phyloP scores from a whole-genome alignment of 2,888 invertebrate species.

The Halocaridina rubra region DNA sequence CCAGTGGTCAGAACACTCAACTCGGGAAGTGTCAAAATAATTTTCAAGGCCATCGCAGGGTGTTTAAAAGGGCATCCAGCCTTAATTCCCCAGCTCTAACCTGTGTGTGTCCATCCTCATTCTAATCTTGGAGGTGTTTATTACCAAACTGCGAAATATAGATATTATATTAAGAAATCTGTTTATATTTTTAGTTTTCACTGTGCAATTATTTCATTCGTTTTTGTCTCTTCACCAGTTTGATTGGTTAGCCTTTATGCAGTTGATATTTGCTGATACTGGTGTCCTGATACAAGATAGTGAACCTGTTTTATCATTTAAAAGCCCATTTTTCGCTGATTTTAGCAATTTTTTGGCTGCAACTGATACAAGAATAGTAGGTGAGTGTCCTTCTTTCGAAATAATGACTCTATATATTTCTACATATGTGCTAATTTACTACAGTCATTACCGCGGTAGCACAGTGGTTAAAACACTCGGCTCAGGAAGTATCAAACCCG shows the following conservation, averaged over 20 bases:
- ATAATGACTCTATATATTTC: not conserved
- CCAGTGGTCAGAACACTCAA: no score
- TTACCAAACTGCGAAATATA: not conserved
- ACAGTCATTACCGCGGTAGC: no score
- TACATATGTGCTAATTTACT: not conserved
- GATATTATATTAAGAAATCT: not conserved
- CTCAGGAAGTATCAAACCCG: no score
- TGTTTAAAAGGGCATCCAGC: no score
- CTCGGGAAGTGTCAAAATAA: no score
- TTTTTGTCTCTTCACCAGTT: constrained; percentile 40
- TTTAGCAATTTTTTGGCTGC: constrained; percentile 25
- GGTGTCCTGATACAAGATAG: constrained; percentile 25
- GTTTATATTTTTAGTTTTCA: not conserved
- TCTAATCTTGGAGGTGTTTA: not conserved
- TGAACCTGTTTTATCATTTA: constrained; percentile 44
- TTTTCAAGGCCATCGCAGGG: no score
- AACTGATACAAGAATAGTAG: constrained; percentile 36
- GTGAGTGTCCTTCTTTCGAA: constrained; percentile 13
- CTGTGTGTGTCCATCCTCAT: no score
- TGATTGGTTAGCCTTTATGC: constrained; percentile 40
- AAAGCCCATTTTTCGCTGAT: constrained; percentile 21
- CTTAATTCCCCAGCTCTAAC: no score
- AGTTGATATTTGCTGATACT: constrained; percentile 38
- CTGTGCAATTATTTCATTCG: constrained; percentile 32
- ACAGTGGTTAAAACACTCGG: no score